phyloP scores from a whole-genome alignment of 2,888 invertebrate genomes.

The Meiosimyza decipiens region DNA sequence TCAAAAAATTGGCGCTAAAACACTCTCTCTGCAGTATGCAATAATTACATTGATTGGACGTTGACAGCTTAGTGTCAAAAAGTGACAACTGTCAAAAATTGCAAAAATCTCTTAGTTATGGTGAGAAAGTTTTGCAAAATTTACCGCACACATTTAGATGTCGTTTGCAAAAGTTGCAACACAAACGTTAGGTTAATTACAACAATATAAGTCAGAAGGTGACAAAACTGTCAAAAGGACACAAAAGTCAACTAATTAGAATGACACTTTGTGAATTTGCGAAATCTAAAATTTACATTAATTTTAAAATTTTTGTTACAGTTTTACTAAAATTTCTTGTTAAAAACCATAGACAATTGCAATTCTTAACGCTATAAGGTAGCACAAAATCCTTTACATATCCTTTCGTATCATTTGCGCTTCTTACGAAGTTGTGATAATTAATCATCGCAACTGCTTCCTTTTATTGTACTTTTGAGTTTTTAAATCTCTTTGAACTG shows the following conservation, averaged over 20 bases:
- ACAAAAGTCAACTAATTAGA: conserved; percentile 5
- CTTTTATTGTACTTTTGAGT: not conserved
- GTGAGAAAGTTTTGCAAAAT: not conserved
- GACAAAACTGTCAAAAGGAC: not conserved
- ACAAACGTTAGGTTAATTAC: no score
- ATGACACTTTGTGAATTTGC: not conserved
- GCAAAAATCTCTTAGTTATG: not conserved
- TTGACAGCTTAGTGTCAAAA: conserved; percentile 26
- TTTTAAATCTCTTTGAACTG: not conserved
- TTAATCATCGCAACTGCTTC: not conserved
- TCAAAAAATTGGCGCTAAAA: conserved; percentile 3
- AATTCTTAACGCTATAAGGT: not conserved
- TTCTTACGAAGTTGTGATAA: not conserved
- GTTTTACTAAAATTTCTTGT: not conserved
- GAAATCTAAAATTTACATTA: not conserved
- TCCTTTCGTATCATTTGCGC: not conserved
- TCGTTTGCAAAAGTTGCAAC: not conserved
- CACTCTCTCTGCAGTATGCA: not conserved
- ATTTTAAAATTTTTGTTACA: not conserved
- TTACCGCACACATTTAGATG: not conserved
- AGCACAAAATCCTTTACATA: not conserved
- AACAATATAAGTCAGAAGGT: no score
- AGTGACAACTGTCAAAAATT: conserved; percentile 25
- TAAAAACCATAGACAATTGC: not conserved
- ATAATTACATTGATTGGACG: conserved; percentile 31